A percentile compares a stretch with the other conserved stretches of the same genome.
phyloP scores from a whole-genome alignment of 1,140 invertebrate species.

The Musca domestica region DNA sequence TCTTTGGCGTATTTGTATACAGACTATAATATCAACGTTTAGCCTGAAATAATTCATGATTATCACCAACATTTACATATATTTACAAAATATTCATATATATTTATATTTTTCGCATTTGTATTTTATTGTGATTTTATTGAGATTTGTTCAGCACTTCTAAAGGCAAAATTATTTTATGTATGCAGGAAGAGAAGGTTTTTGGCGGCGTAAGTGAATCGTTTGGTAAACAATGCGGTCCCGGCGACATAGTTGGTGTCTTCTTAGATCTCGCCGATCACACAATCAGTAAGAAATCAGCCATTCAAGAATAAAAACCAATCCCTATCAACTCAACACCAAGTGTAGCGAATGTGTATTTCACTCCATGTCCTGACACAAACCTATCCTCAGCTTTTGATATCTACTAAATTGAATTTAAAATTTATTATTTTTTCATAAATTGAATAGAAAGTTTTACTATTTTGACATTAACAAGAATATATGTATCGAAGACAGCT shows the following conservation, averaged over 20 bases:
- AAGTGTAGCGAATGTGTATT: neutral
- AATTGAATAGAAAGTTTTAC: no score
- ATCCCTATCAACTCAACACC: slow-evolving; percentile 5
- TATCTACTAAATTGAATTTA: no score
- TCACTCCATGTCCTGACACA: no score
- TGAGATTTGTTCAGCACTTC: neutral
- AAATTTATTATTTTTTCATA: no score
- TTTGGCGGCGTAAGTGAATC: slow-evolving; percentile 83
- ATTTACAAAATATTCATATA: neutral
- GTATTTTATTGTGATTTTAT: neutral
- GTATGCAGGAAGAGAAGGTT: slow-evolving; percentile 86
- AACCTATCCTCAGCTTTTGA: no score
- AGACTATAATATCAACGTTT: neutral
- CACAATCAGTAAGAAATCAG: slow-evolving; percentile 83
- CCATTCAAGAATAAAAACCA: slow-evolving; percentile 19
- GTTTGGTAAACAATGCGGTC: slow-evolving; percentile 93
- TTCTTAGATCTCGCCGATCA: slow-evolving; percentile 95
- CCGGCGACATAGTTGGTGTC: slow-evolving; percentile 91
- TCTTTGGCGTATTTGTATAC: neutral
- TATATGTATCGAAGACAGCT: no score
- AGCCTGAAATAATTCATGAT: neutral
- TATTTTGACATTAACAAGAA: no score
- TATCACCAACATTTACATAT: no score
- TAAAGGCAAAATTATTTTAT: neutral
- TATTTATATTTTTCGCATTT: neutral